phyloP scores from a whole-genome alignment of 2,113 vertebrate genomes.

The Vidua macroura region DNA sequence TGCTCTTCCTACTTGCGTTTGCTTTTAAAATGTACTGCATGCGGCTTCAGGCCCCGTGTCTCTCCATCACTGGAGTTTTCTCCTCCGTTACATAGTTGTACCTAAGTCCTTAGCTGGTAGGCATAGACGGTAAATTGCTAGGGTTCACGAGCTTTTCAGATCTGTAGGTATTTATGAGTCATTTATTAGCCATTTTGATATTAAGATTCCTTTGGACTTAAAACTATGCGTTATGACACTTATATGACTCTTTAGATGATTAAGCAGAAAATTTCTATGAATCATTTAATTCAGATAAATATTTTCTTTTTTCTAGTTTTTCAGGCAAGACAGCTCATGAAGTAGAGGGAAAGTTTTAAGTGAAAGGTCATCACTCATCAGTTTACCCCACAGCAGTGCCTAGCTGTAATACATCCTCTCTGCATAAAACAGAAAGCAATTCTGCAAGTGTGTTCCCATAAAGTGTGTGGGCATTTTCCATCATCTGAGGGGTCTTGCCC shows the following conservation, averaged over 20 bases:
- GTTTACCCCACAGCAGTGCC: not conserved
- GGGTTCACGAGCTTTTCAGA: not conserved
- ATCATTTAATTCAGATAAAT: not conserved
- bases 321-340: not conserved
- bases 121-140: rapidly evolving
- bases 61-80: not conserved
- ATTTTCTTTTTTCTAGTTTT: not conserved
- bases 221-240: not conserved
- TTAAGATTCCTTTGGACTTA: not conserved
- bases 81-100: rapidly evolving
- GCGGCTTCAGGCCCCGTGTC: not conserved
- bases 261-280: not conserved
- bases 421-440: not conserved
- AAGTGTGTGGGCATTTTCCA: not conserved
- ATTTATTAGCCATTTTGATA: not conserved
- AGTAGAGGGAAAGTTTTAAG: not conserved
- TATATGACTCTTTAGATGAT: not conserved
- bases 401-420: not conserved
- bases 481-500: not conserved
- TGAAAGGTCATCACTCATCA: not conserved
- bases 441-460: not conserved
- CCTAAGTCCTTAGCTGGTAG: not conserved
- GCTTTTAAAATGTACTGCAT: rapidly evolving
- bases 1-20: rapidly evolving
- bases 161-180: not conserved